Evolutionary conservation across 2,113 vertebrate species (phyloP), one percentile per base, ranked within the genome.

Genomic region (Toxostoma redivivum): DNA sequence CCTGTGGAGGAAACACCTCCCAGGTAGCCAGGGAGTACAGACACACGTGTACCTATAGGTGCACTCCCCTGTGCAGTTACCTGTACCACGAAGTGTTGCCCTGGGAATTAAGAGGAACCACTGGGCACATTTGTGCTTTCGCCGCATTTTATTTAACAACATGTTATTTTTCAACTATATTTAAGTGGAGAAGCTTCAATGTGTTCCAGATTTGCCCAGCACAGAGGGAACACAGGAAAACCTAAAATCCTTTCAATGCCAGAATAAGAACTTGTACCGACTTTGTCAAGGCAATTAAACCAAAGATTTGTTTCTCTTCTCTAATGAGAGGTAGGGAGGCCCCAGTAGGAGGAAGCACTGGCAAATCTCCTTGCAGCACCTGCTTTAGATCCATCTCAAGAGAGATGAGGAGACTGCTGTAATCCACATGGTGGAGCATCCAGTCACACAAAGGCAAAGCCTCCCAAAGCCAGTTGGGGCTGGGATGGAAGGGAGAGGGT

Each of bases 301-400:
- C 13, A 44, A 81, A 88, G 9, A 54, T 56, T 24, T 0, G 0
- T 53, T 72, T 78, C 40, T 45, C 28, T 69, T 57, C 69, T 18
- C 87, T 61, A 45, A 89, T 4, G 7, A 91, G 90, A 95, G 88
- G 78, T 56, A 94, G 45, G 90, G 94, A 92, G 86, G 70, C 31
- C 15, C 18, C 3, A 28, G 73, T 53, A 71, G 84, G 50, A 74
- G 50, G 89, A 51, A 61, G 53, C 54, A 66, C 23, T 10, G 57
- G 77, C 81, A 84, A 45, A 84, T 71, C 66, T 58, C 70, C n/a
- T 31, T 19, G 50, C 90, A 94, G 74, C 91, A 84, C 57, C 83
- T 72, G 72, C 62, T 47, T 77, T 18, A 47, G 67, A 57, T 31
- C 45, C 79, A 61, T 65, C 86, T 95, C 76, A 38, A 51, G 88